Evolutionary conservation across 92 coral and sea anemone species (phyloP).

Genomic region (Parazoanthus darwini): DNA sequence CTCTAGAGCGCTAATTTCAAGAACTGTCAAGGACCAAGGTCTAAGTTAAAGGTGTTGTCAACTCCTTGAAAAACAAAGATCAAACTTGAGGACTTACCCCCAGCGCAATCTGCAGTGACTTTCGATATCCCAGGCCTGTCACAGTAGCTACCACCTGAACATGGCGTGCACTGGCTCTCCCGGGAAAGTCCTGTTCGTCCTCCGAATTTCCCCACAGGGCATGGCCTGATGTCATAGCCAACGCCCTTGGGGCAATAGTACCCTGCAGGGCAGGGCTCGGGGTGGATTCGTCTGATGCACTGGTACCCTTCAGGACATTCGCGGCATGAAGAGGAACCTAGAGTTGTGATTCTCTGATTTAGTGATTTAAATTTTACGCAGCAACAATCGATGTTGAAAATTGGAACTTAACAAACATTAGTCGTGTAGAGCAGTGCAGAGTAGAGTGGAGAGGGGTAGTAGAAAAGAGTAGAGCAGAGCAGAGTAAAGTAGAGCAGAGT

Average conservation of each 20-base stretch:
- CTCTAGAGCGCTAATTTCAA: too few species aligned
- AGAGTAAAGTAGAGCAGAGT: too few species aligned
- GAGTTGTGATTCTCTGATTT: background rate
- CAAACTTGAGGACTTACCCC: conserved; percentile 55
- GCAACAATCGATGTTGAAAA: background rate
- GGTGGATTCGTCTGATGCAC: conserved; percentile 75
- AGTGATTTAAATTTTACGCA: background rate
- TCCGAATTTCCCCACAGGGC: conserved; percentile 96
- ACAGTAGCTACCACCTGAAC: conserved; percentile 89
- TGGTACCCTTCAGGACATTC: conserved; percentile 92
- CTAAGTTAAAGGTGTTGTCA: too few species aligned
- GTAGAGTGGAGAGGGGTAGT: too few species aligned
- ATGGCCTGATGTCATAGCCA: conserved; percentile 87
- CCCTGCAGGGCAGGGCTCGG: conserved; percentile 99
- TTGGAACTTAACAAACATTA: too few species aligned
- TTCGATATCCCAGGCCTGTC: conserved; percentile 78
- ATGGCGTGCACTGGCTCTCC: conserved; percentile 74
- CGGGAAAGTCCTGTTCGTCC: conserved; percentile 71
- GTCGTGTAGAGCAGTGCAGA: too few species aligned
- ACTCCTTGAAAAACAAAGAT: too few species aligned
- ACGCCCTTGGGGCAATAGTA: conserved; percentile 87
- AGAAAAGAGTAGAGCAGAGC: too few species aligned
- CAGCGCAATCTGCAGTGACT: conserved; percentile 82
- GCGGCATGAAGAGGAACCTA: conserved; percentile 86
- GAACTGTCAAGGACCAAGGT: too few species aligned